phyloP scores from a whole-genome alignment of 1,140 invertebrate species.

The Colletes gigas region DNA sequence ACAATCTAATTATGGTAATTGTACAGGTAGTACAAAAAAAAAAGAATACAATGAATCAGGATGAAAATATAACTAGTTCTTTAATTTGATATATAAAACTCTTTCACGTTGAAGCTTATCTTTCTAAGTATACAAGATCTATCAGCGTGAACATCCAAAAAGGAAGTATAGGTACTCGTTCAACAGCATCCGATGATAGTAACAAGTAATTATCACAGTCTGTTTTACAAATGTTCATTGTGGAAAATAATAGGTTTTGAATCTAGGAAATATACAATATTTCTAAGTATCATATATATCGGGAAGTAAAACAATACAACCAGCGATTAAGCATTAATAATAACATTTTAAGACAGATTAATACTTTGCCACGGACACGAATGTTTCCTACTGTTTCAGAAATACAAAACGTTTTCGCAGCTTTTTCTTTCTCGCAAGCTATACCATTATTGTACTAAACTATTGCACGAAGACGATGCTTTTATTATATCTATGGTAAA shows the following conservation, averaged over 20 bases:
- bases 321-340: background rate
- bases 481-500: constrained; percentile 38
- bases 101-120: constrained; percentile 28
- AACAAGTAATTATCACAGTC: constrained; percentile 59
- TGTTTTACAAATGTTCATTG: constrained; percentile 49
- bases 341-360: constrained; percentile 2
- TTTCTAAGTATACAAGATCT: constrained; percentile 59
- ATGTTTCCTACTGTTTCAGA: constrained; percentile 6
- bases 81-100: constrained; percentile 43
- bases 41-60: constrained; percentile 32
- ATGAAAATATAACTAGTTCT: constrained; percentile 43
- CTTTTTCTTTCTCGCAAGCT: constrained; percentile 6
- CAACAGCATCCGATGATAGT: constrained; percentile 23
- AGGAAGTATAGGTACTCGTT: constrained; percentile 36
- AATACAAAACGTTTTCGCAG: constrained; percentile 19
- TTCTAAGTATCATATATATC: background rate
- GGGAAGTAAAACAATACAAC: constrained; percentile 10
- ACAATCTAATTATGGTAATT: constrained; percentile 37
- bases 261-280: background rate
- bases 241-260: constrained; percentile 20
- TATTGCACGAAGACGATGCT: constrained; percentile 41
- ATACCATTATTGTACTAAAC: constrained; percentile 32
- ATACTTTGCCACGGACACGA: background rate
- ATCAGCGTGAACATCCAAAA: constrained; percentile 36
- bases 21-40: constrained; percentile 46